Percentiles rank a stretch among this genome's conserved stretches.
phyloP scores from a whole-genome alignment of 2,797 vertebrate species.

The Spatula clypeata region DNA sequence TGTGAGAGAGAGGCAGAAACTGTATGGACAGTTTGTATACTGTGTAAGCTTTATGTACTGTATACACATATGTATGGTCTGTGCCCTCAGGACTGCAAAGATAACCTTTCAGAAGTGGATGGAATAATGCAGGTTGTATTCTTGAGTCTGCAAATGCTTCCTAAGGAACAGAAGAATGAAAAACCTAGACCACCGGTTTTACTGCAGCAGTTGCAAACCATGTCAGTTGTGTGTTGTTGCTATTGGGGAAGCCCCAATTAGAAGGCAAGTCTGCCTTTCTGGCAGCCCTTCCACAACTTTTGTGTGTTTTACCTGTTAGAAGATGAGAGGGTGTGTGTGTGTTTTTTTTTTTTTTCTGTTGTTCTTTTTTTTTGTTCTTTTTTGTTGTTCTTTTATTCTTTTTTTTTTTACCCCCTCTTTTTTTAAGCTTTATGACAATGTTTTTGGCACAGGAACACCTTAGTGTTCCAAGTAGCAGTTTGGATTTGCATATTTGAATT shows the following conservation, averaged over 20 bases:
- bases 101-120: slow-evolving; percentile 11
- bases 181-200: background rate
- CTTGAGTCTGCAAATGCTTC: background rate
- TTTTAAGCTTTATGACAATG: background rate
- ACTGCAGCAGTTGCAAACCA: background rate
- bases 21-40: slow-evolving; percentile 8
- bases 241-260: background rate
- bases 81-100: slow-evolving; percentile 21
- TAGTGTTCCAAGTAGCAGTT: background rate
- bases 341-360: background rate
- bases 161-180: slow-evolving; percentile 5
- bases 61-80: background rate
- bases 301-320: background rate
- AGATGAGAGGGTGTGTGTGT: background rate
- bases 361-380: background rate
- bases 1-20: background rate
- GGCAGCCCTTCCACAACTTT: background rate
- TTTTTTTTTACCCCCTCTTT: background rate
- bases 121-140: slow-evolving; percentile 10
- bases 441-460: background rate
- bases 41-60: slow-evolving; percentile 38
- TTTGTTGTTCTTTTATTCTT: background rate
- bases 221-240: background rate
- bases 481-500: slow-evolving; percentile 12
- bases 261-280: background rate